phyloP scores from a whole-genome alignment of 2,797 vertebrate genomes.

The Kryptolebias ocellatus region DNA sequence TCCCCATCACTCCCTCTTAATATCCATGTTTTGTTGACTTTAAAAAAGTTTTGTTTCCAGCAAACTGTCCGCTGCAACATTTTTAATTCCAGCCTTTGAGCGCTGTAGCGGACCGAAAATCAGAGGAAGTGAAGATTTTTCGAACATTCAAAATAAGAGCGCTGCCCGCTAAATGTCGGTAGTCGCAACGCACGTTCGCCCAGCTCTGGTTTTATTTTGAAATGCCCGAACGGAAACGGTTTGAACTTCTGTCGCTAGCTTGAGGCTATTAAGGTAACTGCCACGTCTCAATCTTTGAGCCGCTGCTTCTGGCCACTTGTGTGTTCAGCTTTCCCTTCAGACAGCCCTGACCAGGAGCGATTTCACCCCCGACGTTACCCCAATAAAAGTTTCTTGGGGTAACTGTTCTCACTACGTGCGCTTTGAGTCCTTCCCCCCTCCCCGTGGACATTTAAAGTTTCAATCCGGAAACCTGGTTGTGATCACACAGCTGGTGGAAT shows the following conservation, averaged over 20 bases:
- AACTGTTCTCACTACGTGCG: neutral
- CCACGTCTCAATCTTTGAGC: conserved; percentile 88
- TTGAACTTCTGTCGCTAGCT: accelerated
- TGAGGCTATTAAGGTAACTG: conserved; percentile 69
- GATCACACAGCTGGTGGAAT: conserved; percentile 41
- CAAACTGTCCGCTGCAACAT: conserved; percentile 51
- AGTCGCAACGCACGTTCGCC: no score
- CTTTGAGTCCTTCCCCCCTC: neutral
- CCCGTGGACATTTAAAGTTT: conserved; percentile 35
- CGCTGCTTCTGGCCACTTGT: conserved; percentile 24
- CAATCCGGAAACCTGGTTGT: conserved; percentile 47
- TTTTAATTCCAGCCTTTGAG: conserved; percentile 43
- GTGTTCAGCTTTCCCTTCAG: conserved; percentile 15
- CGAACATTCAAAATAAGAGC: neutral
- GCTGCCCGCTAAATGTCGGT: no score
- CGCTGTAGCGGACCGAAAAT: neutral
- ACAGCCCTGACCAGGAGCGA: conserved; percentile 1
- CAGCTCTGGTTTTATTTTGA: conserved; percentile 50
- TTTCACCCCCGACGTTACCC: conserved; percentile 14
- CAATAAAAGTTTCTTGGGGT: neutral
- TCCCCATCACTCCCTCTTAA: neutral
- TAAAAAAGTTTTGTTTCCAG: conserved; percentile 25
- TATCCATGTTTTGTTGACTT: conserved; percentile 20
- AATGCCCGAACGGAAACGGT: neutral
- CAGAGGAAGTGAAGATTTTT: neutral